These are phyloP conservation scores for Chorisops tibialis DNA, from an alignment of 2,888 invertebrate genomes.

Conservation along the genomic window DNA sequence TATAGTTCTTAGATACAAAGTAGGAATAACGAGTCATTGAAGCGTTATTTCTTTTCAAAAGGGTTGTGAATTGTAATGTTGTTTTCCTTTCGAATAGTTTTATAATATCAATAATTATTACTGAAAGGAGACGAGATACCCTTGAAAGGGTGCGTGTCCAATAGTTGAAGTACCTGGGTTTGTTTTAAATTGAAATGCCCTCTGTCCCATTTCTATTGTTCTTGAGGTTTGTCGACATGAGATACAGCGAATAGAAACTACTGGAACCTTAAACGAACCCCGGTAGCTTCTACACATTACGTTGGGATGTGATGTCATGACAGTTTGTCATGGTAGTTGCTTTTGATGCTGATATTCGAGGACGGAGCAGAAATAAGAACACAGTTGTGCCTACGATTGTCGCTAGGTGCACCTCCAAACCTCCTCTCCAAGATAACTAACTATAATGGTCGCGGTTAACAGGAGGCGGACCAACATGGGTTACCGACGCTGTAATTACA, in stretches of 20 bases:
- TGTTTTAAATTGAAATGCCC: conserved; percentile 18
- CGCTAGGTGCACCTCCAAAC: background rate
- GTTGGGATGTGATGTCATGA: conserved; percentile 20
- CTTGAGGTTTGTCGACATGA: background rate
- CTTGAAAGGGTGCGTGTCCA: conserved; percentile 9
- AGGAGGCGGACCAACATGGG: conserved; percentile 1
- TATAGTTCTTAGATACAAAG: no score
- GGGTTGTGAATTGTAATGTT: no score
- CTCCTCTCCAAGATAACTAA: no score
- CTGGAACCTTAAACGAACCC: no score
- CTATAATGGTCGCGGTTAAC: background rate
- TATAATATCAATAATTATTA: conserved; percentile 13
- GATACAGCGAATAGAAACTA: no score
- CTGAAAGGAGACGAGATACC: conserved; percentile 1
- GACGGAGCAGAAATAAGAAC: background rate
- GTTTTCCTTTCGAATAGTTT: background rate
- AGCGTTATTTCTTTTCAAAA: no score
- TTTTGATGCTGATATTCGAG: conserved; percentile 16
- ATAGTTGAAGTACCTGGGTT: background rate
- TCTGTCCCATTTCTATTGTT: conserved; percentile 2
- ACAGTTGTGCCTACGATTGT: background rate
- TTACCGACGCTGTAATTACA: conserved; percentile 22
- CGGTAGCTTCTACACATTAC: no score
- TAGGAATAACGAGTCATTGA: no score
- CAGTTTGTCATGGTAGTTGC: conserved; percentile 20